These are phyloP conservation scores for Apodemus agrarius DNA, from an alignment of 2,797 vertebrate species.

Conservation along the genomic window DNA sequence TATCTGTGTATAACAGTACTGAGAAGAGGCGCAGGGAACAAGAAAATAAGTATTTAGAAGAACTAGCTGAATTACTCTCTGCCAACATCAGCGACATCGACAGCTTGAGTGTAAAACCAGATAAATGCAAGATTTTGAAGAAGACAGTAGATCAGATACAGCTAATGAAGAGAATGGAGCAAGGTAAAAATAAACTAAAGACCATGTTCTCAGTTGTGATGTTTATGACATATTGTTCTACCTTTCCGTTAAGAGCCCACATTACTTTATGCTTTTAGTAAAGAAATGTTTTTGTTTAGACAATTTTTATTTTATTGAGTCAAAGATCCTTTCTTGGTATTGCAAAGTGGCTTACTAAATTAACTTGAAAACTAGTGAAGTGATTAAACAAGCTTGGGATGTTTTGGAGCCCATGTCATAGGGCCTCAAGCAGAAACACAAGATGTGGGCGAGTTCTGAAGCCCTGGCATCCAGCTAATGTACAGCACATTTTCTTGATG, in stretches of 20 bases:
- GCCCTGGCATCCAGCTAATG: not conserved
- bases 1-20: slow-evolving; percentile 85
- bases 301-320: slow-evolving; percentile 38
- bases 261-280: slow-evolving; percentile 61
- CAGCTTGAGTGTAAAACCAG: slow-evolving; percentile 95
- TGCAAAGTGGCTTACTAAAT: slow-evolving; percentile 17
- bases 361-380: slow-evolving; percentile 22
- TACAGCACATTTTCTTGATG: not conserved
- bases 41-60: slow-evolving; percentile 96
- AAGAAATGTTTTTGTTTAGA: slow-evolving; percentile 50
- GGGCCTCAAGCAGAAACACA: not conserved
- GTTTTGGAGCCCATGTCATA: not conserved
- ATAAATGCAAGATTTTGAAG: slow-evolving; percentile 97
- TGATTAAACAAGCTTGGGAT: not conserved
- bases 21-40: slow-evolving; percentile 96
- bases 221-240: not conserved
- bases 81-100: slow-evolving; percentile 97
- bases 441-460: not conserved
- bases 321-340: slow-evolving; percentile 40
- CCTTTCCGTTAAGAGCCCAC: slow-evolving; percentile 43
- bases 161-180: slow-evolving; percentile 95
- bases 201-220: not conserved
- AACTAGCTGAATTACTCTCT: slow-evolving; percentile 95
- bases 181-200: slow-evolving; percentile 88
- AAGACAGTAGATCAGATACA: slow-evolving; percentile 98